Evolutionary conservation across 2,888 invertebrate genomes (phyloP).

Genomic region (Byasa hedistus): DNA sequence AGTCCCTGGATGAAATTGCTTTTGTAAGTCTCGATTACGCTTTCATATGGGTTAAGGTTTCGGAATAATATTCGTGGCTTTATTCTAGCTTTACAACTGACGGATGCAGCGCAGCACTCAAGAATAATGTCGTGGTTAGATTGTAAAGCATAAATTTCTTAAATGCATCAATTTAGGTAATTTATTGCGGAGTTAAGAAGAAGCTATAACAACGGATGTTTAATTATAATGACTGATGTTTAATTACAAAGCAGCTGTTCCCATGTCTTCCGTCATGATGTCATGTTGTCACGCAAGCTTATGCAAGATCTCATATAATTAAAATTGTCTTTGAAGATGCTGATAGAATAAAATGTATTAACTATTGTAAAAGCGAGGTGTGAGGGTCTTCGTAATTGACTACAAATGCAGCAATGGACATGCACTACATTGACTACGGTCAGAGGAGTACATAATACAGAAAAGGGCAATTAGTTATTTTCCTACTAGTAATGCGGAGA

Average conservation of each 20-base stretch:
- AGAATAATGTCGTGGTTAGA: background rate
- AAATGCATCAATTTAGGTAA: too few species aligned
- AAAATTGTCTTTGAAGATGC: background rate
- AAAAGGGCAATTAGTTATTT: too few species aligned
- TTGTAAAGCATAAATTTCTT: too few species aligned
- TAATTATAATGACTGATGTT: background rate
- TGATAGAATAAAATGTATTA: background rate
- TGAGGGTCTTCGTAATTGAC: too few species aligned
- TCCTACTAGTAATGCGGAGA: too few species aligned
- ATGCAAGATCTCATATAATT: background rate
- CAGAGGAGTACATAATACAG: too few species aligned
- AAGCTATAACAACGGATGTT: too few species aligned
- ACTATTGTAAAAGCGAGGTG: too few species aligned
- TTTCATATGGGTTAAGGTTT: background rate
- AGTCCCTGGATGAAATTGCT: conserved; percentile 17
- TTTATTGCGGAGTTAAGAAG: too few species aligned
- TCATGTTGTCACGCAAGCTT: background rate
- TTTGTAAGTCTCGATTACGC: conserved; percentile 3
- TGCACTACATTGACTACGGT: too few species aligned
- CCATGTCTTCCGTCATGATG: conserved; percentile 2
- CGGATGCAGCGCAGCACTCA: background rate
- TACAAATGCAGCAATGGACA: too few species aligned
- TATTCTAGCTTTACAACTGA: background rate
- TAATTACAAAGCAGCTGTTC: conserved; percentile 10
- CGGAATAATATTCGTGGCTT: background rate